A percentile compares a stretch with the other conserved stretches of the same genome.
These are phyloP conservation scores for Amiota mariae DNA, from an alignment of 2,888 invertebrate genomes.

Conservation along the genomic window DNA sequence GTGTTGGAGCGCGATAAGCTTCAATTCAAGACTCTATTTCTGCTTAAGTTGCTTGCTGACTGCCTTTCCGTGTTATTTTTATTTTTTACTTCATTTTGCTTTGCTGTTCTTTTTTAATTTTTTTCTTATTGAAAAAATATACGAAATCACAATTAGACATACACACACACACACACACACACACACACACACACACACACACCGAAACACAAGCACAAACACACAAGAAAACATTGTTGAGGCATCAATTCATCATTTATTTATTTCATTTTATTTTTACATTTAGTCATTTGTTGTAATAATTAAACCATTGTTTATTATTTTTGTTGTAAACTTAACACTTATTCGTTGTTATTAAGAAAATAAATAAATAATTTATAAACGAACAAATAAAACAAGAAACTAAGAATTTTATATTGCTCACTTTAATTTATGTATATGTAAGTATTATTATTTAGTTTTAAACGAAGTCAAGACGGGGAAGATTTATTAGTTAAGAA, in stretches of 20 bases:
- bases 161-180: neutral
- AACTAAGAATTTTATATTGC: too few species aligned
- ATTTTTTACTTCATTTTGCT: neutral
- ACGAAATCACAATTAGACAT: neutral
- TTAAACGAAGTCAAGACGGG: too few species aligned
- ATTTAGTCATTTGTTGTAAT: too few species aligned
- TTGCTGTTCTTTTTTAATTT: neutral
- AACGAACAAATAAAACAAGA: too few species aligned
- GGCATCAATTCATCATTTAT: neutral
- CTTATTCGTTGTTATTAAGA: too few species aligned
- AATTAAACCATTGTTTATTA: too few species aligned
- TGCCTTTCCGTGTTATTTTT: neutral
- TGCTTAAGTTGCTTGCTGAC: neutral
- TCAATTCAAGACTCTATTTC: constrained; percentile 29
- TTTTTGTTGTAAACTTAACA: too few species aligned
- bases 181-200: neutral
- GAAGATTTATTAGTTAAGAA: too few species aligned
- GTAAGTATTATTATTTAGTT: too few species aligned
- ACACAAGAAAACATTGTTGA: neutral
- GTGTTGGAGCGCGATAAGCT: constrained; percentile 52
- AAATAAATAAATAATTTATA: too few species aligned
- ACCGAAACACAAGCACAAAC: neutral
- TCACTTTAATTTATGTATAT: too few species aligned
- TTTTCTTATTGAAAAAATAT: constrained; percentile 8
- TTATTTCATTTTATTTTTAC: too few species aligned